Base-by-base conservation (phyloP, 2,888 invertebrate species). In the Thymelicus lineola region DNA sequence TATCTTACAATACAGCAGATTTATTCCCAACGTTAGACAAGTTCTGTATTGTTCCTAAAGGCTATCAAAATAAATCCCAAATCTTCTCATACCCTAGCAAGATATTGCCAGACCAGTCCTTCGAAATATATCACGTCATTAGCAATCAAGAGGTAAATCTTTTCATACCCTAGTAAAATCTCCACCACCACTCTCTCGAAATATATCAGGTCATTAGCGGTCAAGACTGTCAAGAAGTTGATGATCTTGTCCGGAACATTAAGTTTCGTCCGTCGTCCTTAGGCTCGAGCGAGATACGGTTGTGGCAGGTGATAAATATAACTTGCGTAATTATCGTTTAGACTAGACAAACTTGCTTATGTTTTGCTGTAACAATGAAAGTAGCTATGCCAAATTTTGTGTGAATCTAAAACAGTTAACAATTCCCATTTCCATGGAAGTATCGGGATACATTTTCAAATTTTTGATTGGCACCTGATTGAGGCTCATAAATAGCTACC, bases 211-310 rank as follows among this genome's bases (percentile, higher is more conserved):
- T 62, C 61, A 62, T 62, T 62, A 48, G 15, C 48, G 61, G 61
- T 62, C 61, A 62, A 62, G 48, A 48, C 48, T 35, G 61, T 62
- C 61, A 62, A 62, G 61, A 48, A 48, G 28, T 45, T 48, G 28
- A 46, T 46, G 45, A 62, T n/a, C 10, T 46, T 46, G 46, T 48
- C 48, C 48, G 48, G 61, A 6, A 48, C 61, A 62, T 62, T 62
- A 48, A 48, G 61, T 42, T 61, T 60, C 45, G n/a, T 15, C 35
- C 48, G 15, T 36, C 14, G n/a, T 48, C 61, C 48, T 62, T 35
- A 35, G 35, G 28, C 2, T 48, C 35, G 15, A 28, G 48, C 20
- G 10, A 53, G 20, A 61, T 61, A 48, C 15, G 46, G 45, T 14
- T 28, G 35, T 48, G 48, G 4, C n/a, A 46, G 35, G 61, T 61